Base-by-base conservation (phyloP, 1,140 invertebrate genomes). In the Panulirus ornatus region DNA sequence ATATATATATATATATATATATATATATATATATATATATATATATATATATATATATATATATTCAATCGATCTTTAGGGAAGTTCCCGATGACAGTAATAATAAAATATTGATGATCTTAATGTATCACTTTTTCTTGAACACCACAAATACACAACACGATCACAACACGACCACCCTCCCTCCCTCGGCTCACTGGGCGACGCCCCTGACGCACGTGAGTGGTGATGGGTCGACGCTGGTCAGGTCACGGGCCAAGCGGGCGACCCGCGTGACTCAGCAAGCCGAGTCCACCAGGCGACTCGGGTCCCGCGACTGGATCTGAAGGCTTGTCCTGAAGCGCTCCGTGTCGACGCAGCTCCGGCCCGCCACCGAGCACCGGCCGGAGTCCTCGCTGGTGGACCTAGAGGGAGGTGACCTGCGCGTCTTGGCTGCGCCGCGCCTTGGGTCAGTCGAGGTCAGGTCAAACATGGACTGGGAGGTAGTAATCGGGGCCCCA, bases 401-500 rank as follows among this genome's bases (percentile, higher is more conserved):
- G 8, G 88, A 89, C 30, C 88, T 40, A 0, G 88, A 84, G 36
- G 88, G 88, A 14, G 88, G 88, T 40, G 88, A 89, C 40, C 70
- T 63, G 5, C 87, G 78, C 0, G 70, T 42, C 70, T 73, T 83
- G 66, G 66, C 38, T 14, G 16, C 22, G 11, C 38, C 79, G 47
- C 88, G 79, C 22, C 88, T 79, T 6, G 44, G 40, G 88, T 89
- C 71, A 36, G 40, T 83, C 44, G 88, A 75, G 76, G 66, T 89
- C 54, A 89, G 88, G 88, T 89, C 88, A 89, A 89, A 89, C 88
- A 89, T 89, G 88, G 88, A 89, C 88, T 70, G 88, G 88, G 88
- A 89, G 79, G 88, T 89, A 89, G 88, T 89, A 51, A 89, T 89
- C 88, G 66, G 66, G 63, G 40, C 88, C 81, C 88, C 88, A 89